Evolutionary conservation across 2,113 vertebrate genomes (phyloP).

Genomic region (Ariopsis seemanni): DNA sequence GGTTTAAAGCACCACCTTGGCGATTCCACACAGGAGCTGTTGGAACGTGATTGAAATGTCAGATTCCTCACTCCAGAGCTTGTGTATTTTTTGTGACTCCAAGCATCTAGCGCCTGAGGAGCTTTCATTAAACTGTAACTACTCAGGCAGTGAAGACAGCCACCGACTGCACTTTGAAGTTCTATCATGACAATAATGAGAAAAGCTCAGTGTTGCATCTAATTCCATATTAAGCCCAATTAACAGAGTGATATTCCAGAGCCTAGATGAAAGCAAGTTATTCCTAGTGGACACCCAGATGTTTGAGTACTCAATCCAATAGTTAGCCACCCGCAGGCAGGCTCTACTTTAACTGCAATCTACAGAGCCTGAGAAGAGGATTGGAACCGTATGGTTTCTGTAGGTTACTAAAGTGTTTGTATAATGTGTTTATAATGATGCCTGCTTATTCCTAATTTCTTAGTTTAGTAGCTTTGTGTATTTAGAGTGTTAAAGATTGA

Average conservation of each 20-base stretch:
- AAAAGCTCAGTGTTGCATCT: slow-evolving; percentile 32
- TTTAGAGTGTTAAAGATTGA: slow-evolving; percentile 55
- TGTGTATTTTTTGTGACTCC: slow-evolving; percentile 29
- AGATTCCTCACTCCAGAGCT: slow-evolving; percentile 50
- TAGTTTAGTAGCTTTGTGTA: slow-evolving; percentile 63
- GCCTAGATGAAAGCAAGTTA: slow-evolving; percentile 16
- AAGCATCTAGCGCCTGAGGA: slow-evolving; percentile 29
- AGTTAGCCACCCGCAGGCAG: slow-evolving; percentile 16
- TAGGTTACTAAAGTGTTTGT: slow-evolving; percentile 47
- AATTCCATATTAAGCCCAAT: slow-evolving; percentile 45
- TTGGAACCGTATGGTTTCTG: slow-evolving; percentile 38
- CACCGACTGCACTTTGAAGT: slow-evolving; percentile 36
- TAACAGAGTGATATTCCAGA: slow-evolving; percentile 39
- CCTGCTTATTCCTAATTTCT: slow-evolving; percentile 67
- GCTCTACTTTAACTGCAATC: slow-evolving; percentile 30
- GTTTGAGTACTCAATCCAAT: slow-evolving; percentile 32
- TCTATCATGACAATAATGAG: slow-evolving; percentile 34
- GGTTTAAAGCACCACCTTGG: slow-evolving; percentile 61
- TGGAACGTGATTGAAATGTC: slow-evolving; percentile 58
- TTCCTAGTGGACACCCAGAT: slow-evolving; percentile 18
- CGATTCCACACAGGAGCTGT: slow-evolving; percentile 59
- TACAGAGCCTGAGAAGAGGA: slow-evolving; percentile 31
- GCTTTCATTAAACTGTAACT: slow-evolving; percentile 40
- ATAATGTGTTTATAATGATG: slow-evolving; percentile 73
- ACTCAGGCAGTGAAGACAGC: slow-evolving; percentile 37